Evolutionary conservation across 2,888 invertebrate species (phyloP).

Genomic region (Petrolisthes manimaculis): DNA sequence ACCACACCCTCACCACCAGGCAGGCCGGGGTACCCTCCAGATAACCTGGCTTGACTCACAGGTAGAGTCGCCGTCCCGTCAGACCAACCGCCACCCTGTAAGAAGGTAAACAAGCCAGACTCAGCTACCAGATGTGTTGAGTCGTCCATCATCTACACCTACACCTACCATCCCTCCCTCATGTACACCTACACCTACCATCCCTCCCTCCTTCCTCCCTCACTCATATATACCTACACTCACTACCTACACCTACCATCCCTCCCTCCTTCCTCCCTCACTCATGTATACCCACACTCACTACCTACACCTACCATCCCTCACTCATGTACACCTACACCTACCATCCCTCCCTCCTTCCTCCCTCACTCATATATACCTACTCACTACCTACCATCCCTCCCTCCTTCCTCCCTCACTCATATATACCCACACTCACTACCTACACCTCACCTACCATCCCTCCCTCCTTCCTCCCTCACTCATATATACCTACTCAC

Average conservation of each 20-base stretch:
- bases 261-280: not conserved
- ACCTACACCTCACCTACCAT: not conserved
- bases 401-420: not conserved
- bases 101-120: slow-evolving; percentile 59
- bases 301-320: not conserved
- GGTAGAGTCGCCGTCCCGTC: slow-evolving; percentile 45
- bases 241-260: no score
- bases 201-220: not conserved
- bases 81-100: slow-evolving; percentile 54
- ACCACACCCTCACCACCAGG: slow-evolving; percentile 12
- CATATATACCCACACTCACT: no score
- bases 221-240: no score
- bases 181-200: not conserved
- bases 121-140: slow-evolving; percentile 38
- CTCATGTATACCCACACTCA: not conserved
- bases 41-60: slow-evolving; percentile 33
- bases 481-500: not conserved
- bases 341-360: no score
- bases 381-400: not conserved
- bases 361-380: not conserved
- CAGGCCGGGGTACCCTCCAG: slow-evolving; percentile 40
- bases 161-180: not conserved
- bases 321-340: not conserved
- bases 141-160: not conserved
- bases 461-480: not conserved